Evolutionary conservation across 92 coral and sea anemone species (phyloP).

Genomic region (Epizoanthus scotinus): DNA sequence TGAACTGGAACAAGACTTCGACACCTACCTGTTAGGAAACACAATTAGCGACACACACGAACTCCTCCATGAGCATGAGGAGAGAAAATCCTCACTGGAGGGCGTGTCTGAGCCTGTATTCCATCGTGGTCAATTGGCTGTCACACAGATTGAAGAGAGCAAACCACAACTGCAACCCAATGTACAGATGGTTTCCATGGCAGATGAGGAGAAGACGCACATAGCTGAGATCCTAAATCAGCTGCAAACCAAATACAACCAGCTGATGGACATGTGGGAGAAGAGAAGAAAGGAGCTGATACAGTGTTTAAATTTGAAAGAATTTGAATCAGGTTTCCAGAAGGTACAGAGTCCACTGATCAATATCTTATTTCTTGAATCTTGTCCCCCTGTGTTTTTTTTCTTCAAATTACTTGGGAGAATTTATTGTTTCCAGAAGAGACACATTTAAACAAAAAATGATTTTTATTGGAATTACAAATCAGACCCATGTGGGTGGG

Average conservation of each 20-base stretch:
- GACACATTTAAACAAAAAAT: too few relatives aligned
- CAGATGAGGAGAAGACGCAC: constrained; percentile 65
- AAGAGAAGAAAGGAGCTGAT: constrained; percentile 76
- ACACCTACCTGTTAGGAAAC: constrained; percentile 59
- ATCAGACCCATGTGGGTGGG: too few relatives aligned
- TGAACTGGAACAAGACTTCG: constrained; percentile 72
- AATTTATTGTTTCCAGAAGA: too few relatives aligned
- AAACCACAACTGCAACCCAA: constrained; percentile 74
- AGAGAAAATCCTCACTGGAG: constrained; percentile 58
- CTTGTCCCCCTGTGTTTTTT: too few relatives aligned
- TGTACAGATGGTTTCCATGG: constrained; percentile 58
- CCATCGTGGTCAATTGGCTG: constrained; percentile 67
- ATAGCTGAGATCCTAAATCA: constrained; percentile 52
- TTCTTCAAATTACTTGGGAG: too few relatives aligned
- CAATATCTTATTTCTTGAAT: too few relatives aligned
- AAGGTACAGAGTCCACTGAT: constrained; percentile 54
- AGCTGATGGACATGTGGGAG: constrained; percentile 77
- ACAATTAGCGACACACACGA: constrained; percentile 63
- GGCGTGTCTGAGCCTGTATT: constrained; percentile 64
- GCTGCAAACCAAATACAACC: constrained; percentile 56
- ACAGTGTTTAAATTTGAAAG: constrained; percentile 72
- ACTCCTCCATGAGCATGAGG: constrained; percentile 68
- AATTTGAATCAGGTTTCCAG: constrained; percentile 86
- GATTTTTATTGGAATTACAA: too few relatives aligned
- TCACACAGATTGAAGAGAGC: constrained; percentile 64